Evolutionary conservation across 2,113 vertebrate species (phyloP), one percentile per base, ranked within the genome.

Genomic region (Trochalopteron elliotii): DNA sequence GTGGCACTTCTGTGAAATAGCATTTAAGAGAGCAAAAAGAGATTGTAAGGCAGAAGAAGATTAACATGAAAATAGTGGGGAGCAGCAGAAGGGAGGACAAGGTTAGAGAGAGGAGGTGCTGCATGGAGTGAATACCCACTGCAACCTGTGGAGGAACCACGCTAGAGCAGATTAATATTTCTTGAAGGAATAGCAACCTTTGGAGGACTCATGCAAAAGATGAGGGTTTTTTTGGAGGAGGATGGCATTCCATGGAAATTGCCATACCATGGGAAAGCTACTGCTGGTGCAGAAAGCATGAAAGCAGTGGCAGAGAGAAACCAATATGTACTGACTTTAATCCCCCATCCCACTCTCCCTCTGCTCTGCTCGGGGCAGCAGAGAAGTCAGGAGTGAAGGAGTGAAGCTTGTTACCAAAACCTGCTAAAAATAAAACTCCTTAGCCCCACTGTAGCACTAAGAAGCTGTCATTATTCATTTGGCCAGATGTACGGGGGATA

Each of bases 401-500:
- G 2, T 39, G 25, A 76, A 44, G 8, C 2, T 47, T 59, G 5
- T 59, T 50, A 49, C 30, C 52, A 67, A 85, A 77, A 77, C 14
- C 15, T 44, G 63, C 33, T 37, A 60, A 87, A 86, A 77, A 52
- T 19, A 28, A 59, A 77, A 19, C 53, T 37, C 22, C 33, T 37
- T 33, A 52, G 22, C 39, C 52, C 22, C 83, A 10, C 27, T 59
- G 33, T 8, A 60, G 37, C 37, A 60, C 44, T 60, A 33, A 37
- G 53, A 68, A 60, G 22, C 17, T 37, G 33, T 13, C 16, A 33
- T 68, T 77, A 37, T 28, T 44, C 27, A 33, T 77, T 44, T 2
- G 5, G 31, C 18, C 1, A 1, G 45, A 60, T 33, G 33, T 52
- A 27, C 0, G 0, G 24, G 35, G 44, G 25, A 57, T 76, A 50